Evolutionary conservation across 92 coral and sea anemone species (phyloP), one percentile per base, ranked within the genome.

Genomic region (Epizoanthus ramosus): DNA sequence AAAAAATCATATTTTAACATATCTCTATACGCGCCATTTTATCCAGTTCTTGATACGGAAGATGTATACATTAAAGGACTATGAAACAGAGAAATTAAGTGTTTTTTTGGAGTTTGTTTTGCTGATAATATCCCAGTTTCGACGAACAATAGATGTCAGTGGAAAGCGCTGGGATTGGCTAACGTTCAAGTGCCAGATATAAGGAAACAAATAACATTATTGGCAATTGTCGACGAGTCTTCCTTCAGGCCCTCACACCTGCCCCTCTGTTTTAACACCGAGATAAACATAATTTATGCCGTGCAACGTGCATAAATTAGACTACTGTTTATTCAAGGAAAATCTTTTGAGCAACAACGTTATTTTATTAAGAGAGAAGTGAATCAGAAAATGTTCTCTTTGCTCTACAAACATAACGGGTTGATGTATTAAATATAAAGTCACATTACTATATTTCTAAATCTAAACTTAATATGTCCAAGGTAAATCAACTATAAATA

Each of bases 161-260:
- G 24, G 57, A 68, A 76, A 75, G 28, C 81, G 43, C 39, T 33
- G 56, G 35, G 81, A 76, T 76, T 76, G 81, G 81, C 16, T 68
- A 52, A 33, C 14, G 9, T 22, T 59, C 4, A 39, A 3, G 54
- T 14, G 15, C 17, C 33, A 75, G 59, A 35, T 54, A 43, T 17
- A 35, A 60, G 2, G 17, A 57, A 75, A 76, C 81, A 59, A 47
- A 76, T 3, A 39, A 39, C 1, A 76, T 39, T 58, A 4, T 58
- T 45, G 22, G 18, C 28, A 63, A 23, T 8, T 64, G 15, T 12
- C 69, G 15, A n/a, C 15, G 13, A 50, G 43, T 50, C 54, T 50
- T 50, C 54, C 54, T 50, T 50, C 54, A 9, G 14, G 16, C 54
- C 15, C 12, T 13, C 15, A 9, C 81, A 76, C 69, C 81, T 76